Evolutionary conservation across 2,797 vertebrate genomes (phyloP).

Genomic region (Merluccius polli): DNA sequence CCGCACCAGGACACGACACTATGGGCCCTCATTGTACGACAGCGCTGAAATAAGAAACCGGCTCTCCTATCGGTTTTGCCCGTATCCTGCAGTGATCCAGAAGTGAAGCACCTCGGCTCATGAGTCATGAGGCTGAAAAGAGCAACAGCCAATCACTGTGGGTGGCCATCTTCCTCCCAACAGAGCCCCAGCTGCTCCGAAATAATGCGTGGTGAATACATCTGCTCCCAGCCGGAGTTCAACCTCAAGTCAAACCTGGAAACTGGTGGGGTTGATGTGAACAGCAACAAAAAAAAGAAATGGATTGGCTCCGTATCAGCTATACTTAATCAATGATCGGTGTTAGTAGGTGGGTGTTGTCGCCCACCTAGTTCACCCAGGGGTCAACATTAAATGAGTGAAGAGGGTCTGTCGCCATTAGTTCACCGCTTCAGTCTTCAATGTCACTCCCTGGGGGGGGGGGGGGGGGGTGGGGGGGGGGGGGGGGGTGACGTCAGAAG

Average conservation of each 20-base stretch:
- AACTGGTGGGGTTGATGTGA: background rate
- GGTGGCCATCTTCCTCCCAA: background rate
- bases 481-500: background rate
- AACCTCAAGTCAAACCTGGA: background rate
- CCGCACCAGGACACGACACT: background rate
- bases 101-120: slow-evolving; percentile 2
- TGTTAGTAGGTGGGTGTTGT: background rate
- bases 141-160: slow-evolving; percentile 14
- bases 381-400: background rate
- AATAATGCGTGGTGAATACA: background rate
- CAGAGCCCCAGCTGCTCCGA: background rate
- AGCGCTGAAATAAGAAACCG: background rate
- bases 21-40: background rate
- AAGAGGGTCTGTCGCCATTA: background rate
- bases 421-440: background rate
- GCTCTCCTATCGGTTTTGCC: background rate
- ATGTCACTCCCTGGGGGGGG: background rate
- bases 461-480: too few species aligned
- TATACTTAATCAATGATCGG: background rate
- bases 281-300: background rate
- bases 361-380: background rate
- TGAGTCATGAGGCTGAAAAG: background rate
- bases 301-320: background rate
- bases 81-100: background rate
- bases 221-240: background rate